phyloP scores from a whole-genome alignment of 2,113 vertebrate genomes.

The Cololabis saira region DNA sequence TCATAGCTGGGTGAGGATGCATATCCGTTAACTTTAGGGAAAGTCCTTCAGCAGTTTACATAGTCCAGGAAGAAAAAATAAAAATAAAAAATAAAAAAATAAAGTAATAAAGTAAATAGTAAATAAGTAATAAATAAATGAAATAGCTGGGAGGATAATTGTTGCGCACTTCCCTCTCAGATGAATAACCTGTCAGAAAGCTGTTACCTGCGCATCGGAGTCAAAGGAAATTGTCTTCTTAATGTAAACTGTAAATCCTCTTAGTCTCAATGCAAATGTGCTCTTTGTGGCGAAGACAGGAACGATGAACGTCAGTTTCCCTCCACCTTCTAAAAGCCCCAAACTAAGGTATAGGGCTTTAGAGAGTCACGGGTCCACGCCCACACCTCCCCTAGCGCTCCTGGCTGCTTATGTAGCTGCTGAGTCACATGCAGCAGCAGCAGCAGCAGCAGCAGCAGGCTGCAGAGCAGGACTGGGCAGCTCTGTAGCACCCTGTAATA shows the following conservation, averaged over 20 bases:
- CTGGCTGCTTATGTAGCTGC: neutral
- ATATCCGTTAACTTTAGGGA: slow-evolving; percentile 43
- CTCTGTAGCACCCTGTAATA: no score
- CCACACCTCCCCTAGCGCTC: slow-evolving; percentile 23
- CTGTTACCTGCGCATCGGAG: neutral
- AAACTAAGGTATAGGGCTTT: slow-evolving; percentile 22
- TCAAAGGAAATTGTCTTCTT: slow-evolving; percentile 1
- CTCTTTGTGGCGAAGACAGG: neutral
- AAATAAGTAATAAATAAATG: no score
- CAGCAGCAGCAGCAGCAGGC: no score
- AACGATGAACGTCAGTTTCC: slow-evolving; percentile 4
- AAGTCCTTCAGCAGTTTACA: slow-evolving; percentile 40
- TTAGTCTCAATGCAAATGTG: neutral
- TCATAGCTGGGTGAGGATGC: slow-evolving; percentile 31
- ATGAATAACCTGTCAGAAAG: slow-evolving; percentile 6
- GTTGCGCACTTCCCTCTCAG: neutral
- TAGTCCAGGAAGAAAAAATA: slow-evolving; percentile 7
- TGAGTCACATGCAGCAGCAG: neutral
- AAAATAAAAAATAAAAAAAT: neutral
- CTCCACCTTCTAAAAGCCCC: slow-evolving; percentile 24
- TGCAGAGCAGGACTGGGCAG: no score
- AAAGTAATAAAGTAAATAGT: neutral
- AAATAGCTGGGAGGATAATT: neutral
- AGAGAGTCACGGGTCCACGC: slow-evolving; percentile 37
- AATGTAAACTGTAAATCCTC: neutral